Percentiles rank a stretch among this genome's conserved stretches.
Conservation (phyloP, 2,797 vertebrate genomes). For the Hoplostethus mediterraneus region DNA sequence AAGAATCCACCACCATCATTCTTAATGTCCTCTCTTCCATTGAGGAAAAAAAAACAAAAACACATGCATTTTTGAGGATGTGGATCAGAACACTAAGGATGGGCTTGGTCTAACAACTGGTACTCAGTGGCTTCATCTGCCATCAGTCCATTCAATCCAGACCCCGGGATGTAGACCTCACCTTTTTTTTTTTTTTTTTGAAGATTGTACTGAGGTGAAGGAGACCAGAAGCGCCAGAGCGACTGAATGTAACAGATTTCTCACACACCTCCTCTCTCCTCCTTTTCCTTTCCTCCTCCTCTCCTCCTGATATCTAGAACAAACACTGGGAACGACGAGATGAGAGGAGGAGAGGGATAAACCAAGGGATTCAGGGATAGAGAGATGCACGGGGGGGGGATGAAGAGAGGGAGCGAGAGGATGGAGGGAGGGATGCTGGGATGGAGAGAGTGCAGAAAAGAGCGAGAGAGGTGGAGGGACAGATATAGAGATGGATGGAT, state of each 20-base stretch:
- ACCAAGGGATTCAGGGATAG: background rate
- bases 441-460: conserved; percentile 6
- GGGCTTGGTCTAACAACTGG: conserved; percentile 41
- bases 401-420: background rate
- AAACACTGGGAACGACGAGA: conserved; percentile 47
- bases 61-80: background rate
- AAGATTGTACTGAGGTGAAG: conserved; percentile 15
- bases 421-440: background rate
- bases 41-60: background rate
- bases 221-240: conserved; percentile 25
- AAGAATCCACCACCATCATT: background rate
- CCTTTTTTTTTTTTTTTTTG: too few relatives aligned
- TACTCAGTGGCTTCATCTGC: conserved; percentile 23
- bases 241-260: conserved; percentile 57
- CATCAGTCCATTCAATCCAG: background rate
- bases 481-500: conserved; percentile 1
- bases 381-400: conserved; percentile 5
- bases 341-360: background rate
- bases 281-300: conserved; percentile 4
- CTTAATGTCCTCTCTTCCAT: conserved; percentile 8
- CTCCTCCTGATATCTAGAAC: conserved; percentile 11
- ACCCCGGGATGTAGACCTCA: background rate
- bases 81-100: conserved; percentile 26
- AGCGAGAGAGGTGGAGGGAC: conserved; percentile 31
- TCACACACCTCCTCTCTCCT: background rate